Evolutionary conservation across 2,888 invertebrate species (phyloP), one percentile per base, ranked within the genome.

Genomic region (Trilocha varians): DNA sequence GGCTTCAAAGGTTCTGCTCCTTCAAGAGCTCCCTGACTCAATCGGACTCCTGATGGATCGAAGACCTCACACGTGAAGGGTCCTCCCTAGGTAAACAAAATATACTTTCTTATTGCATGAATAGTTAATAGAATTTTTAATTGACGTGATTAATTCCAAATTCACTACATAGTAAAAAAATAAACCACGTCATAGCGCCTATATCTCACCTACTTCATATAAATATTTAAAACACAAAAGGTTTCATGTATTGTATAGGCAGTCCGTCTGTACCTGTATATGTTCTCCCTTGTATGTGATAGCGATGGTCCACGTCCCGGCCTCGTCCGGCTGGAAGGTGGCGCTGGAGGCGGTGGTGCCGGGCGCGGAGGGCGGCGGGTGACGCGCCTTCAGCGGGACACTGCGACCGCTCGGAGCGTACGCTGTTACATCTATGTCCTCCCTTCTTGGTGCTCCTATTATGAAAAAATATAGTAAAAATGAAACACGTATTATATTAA

Each of bases 21-120:
- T 59, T 95, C 94, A 5, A 94, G 72, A 1, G 94, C 93, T 0
- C 83, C 82, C 3, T 70, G 61, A 44, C 91, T 89, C 1, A 94
- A 92, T 45, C 93, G 91, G 8, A 98, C 94, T 15, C 95, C 95
- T 34, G 95, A 92, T 0, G 98, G 96, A 77, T 98, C 97, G 65
- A 96, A 98, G 0, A 98, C 97, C 59, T 96, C 93, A 69, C 99
- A 97, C 0, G 95, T 94, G 74, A 98, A 99, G 1, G 99, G 99
- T 13, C 97, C 97, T 43, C 98, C 98, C 87, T 93, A 84, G 16
- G 58, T 52, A 38, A 39, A 15, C n/a, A n/a, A n/a, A n/a, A n/a
- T n/a, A n/a, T n/a, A n/a, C n/a, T n/a, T n/a, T n/a, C n/a, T n/a
- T n/a, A n/a, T n/a, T n/a, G n/a, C n/a, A n/a, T n/a, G n/a, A n/a